Evolutionary conservation across 2,797 vertebrate genomes (phyloP).

Genomic region (Tragelaphus oryx): DNA sequence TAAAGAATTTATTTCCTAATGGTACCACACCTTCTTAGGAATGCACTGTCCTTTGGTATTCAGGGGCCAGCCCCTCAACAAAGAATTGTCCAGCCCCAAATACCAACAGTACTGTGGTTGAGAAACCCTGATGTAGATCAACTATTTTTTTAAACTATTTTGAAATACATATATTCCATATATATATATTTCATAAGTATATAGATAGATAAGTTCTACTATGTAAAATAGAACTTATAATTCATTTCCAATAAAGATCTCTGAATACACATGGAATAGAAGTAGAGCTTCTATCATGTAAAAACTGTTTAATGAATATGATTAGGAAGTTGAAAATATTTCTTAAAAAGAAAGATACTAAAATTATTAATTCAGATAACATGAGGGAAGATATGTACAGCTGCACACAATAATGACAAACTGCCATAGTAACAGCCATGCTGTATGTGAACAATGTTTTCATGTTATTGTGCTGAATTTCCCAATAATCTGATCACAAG

Average conservation of each 20-base stretch:
- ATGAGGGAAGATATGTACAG: background rate
- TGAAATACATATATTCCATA: background rate
- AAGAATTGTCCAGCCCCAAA: background rate
- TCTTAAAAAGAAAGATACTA: background rate
- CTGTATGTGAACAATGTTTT: background rate
- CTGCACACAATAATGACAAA: background rate
- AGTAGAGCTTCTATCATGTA: background rate
- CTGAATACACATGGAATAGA: background rate
- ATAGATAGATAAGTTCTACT: background rate
- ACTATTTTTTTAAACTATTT: background rate
- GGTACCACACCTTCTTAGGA: background rate
- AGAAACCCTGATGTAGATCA: background rate
- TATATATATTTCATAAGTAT: background rate
- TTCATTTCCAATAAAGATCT: background rate
- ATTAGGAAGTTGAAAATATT: background rate
- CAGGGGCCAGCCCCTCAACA: background rate
- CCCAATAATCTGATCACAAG: background rate
- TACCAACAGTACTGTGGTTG: background rate
- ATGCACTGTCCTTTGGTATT: background rate
- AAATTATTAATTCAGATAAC: background rate
- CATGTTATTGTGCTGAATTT: background rate
- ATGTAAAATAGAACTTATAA: conserved; percentile 4
- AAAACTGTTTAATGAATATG: background rate
- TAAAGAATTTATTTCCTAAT: background rate
- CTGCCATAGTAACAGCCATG: background rate